These are phyloP conservation scores for Anas flavirostris DNA, from an alignment of 2,797 vertebrate species.

Conservation along the genomic window DNA sequence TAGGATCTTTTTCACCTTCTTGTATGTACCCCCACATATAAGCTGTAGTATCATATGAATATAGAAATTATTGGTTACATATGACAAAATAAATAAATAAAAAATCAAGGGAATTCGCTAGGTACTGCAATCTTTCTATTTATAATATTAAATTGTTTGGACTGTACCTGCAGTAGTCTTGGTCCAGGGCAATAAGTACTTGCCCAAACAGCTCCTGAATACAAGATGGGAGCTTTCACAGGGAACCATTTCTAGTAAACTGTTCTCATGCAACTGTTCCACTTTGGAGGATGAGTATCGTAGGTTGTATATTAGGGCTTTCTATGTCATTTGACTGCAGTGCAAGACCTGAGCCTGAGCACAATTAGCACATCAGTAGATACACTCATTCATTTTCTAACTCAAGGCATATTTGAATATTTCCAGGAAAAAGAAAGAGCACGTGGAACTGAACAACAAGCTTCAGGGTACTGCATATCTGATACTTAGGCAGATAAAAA, in stretches of 20 bases:
- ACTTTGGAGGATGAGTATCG: not conserved
- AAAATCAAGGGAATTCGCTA: not conserved
- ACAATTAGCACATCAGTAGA: not conserved
- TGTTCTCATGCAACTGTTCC: not conserved
- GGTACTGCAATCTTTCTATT: not conserved
- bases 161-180: not conserved
- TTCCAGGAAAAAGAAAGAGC: not conserved
- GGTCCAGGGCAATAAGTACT: not conserved
- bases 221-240: not conserved
- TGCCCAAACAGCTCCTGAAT: not conserved
- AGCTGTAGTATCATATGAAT: not conserved
- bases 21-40: not conserved
- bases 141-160: not conserved
- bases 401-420: not conserved
- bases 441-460: rapidly evolving
- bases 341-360: not conserved
- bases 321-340: not conserved
- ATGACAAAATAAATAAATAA: not conserved
- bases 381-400: not conserved
- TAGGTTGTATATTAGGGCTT: not conserved
- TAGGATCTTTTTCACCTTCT: not conserved
- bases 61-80: not conserved
- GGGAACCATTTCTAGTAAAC: not conserved
- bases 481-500: not conserved
- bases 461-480: not conserved